phyloP scores from a whole-genome alignment of 2,888 invertebrate genomes.

The Chloroclystis v-ata region DNA sequence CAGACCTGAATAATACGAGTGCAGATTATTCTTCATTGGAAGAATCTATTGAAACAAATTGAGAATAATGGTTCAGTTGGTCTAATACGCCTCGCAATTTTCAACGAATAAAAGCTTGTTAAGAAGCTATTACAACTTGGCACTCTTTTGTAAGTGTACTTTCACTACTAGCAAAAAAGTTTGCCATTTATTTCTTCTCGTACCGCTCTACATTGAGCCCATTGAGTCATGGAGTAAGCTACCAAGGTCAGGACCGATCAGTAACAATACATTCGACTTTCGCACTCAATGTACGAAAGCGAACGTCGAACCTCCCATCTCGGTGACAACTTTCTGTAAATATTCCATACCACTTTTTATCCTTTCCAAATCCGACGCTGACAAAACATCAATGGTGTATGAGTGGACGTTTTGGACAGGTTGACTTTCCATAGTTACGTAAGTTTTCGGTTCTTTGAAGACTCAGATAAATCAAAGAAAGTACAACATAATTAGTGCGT shows the following conservation, averaged over 20 bases:
- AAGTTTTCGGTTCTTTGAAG: conserved; percentile 41
- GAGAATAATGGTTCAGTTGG: conserved; percentile 34
- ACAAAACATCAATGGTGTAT: conserved; percentile 63
- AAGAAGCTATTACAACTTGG: conserved; percentile 29
- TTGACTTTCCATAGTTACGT: conserved; percentile 68
- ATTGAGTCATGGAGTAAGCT: conserved; percentile 41
- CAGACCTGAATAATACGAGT: conserved; percentile 22
- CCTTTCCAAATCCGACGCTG: conserved; percentile 65
- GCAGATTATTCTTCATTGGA: conserved; percentile 40
- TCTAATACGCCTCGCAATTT: conserved; percentile 33
- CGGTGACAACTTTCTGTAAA: conserved; percentile 69
- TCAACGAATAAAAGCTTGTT: conserved; percentile 31
- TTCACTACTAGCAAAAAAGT: conserved; percentile 62
- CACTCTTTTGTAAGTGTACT: conserved; percentile 39
- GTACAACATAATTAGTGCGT: conserved; percentile 57
- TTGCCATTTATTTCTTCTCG: conserved; percentile 58
- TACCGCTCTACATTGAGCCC: conserved; percentile 57
- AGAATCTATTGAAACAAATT: conserved; percentile 42
- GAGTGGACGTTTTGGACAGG: conserved; percentile 50
- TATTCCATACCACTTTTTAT: conserved; percentile 67
- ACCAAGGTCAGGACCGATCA: conserved; percentile 67
- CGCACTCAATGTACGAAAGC: conserved; percentile 67
- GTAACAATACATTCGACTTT: conserved; percentile 62
- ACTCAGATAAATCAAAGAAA: conserved; percentile 54
- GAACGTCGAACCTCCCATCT: conserved; percentile 61